Evolutionary conservation across 2,888 invertebrate genomes (phyloP).

Genomic region (Monopis laevigella): DNA sequence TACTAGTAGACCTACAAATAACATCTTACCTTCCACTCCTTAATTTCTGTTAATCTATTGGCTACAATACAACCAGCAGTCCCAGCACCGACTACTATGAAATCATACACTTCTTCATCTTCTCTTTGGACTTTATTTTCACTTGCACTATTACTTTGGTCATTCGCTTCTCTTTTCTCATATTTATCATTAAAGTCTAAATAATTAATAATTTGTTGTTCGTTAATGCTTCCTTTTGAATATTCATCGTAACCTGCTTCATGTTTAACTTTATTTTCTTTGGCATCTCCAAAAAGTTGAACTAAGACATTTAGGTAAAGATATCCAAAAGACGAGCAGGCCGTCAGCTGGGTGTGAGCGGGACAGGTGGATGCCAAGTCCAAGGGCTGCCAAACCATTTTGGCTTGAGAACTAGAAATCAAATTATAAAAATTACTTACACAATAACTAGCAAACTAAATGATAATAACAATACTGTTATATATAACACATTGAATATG

Average conservation of each 20-base stretch:
- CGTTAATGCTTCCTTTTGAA: background rate
- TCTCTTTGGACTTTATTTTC: no score
- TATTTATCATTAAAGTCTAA: background rate
- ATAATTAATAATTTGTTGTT: background rate
- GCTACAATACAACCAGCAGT: constrained; percentile 42
- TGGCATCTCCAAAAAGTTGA: constrained; percentile 33
- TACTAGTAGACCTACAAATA: no score
- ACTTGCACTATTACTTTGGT: background rate
- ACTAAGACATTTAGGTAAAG: constrained; percentile 34
- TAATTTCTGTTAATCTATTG: constrained; percentile 32
- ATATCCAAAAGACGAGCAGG: constrained; percentile 34
- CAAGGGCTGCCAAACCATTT: constrained; percentile 26
- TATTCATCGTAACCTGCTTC: background rate
- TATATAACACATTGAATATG: no score
- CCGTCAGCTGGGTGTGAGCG: constrained; percentile 26
- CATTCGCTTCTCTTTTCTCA: constrained; percentile 12
- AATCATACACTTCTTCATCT: constrained; percentile 35
- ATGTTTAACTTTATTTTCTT: constrained; percentile 15
- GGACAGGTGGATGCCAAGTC: constrained; percentile 26
- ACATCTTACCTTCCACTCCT: constrained; percentile 37
- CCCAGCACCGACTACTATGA: constrained; percentile 44
- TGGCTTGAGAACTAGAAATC: no score
- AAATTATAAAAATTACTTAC: no score
- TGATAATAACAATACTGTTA: no score
- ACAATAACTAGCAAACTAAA: no score